Evolutionary conservation across 2,113 vertebrate species (phyloP).

Genomic region (Cottus gobio): DNA sequence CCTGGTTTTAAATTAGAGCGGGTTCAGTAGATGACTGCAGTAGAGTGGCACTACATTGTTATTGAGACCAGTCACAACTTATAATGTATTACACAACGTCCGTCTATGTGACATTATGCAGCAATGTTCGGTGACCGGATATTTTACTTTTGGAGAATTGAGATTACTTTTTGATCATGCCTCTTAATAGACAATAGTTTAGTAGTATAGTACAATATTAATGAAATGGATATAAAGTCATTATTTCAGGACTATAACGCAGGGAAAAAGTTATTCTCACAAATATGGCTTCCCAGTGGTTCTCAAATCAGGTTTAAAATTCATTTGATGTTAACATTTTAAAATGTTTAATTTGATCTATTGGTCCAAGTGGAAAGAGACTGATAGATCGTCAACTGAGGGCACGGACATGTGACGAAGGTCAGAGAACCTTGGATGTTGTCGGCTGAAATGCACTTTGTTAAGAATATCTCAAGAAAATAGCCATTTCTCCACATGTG

Average conservation of each 20-base stretch:
- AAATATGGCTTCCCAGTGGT: neutral
- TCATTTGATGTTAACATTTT: neutral
- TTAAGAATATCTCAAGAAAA: neutral
- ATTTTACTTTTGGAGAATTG: neutral
- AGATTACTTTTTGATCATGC: neutral
- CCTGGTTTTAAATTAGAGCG: slow-evolving; percentile 12
- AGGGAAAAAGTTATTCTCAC: neutral
- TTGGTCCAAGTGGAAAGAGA: neutral
- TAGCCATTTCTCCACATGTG: neutral
- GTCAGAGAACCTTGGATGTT: neutral
- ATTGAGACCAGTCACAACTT: too few species aligned
- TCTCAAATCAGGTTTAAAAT: neutral
- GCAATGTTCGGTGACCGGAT: neutral
- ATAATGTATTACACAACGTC: neutral
- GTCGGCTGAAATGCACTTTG: neutral
- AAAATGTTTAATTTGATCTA: neutral
- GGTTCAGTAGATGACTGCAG: neutral
- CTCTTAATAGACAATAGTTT: neutral
- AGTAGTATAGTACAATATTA: neutral
- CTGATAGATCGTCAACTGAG: neutral
- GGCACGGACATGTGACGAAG: neutral
- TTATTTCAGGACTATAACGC: neutral
- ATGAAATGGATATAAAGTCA: neutral
- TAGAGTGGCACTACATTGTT: neutral
- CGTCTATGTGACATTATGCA: neutral